phyloP scores from a whole-genome alignment of 1,140 invertebrate species.

The Neodiprion fabricii region DNA sequence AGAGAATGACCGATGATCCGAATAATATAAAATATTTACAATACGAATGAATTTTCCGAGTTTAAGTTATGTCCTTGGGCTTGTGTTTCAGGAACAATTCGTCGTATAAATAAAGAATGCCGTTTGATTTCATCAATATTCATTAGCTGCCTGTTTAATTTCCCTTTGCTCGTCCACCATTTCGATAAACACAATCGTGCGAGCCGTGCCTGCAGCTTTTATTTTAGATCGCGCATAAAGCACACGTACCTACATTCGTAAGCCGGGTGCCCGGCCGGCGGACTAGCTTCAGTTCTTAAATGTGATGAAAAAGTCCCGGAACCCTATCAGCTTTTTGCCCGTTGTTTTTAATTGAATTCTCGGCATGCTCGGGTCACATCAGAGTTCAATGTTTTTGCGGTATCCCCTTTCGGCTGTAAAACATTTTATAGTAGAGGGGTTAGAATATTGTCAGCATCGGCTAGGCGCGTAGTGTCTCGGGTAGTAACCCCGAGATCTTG shows the following conservation, averaged over 20 bases:
- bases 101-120: background rate
- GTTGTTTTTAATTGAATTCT: background rate
- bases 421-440: slow-evolving; percentile 1
- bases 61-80: too few species aligned
- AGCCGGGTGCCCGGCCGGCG: too few species aligned
- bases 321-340: background rate
- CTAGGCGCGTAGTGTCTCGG: background rate
- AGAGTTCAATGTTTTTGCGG: background rate
- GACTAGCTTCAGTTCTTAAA: too few species aligned
- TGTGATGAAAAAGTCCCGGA: too few species aligned
- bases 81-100: too few species aligned
- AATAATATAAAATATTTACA: too few species aligned
- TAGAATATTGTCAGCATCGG: background rate
- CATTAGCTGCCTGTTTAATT: background rate
- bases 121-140: background rate
- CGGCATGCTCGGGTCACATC: background rate
- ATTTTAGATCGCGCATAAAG: background rate
- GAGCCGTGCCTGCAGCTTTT: background rate
- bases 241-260: too few species aligned
- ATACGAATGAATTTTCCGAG: too few species aligned
- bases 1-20: too few species aligned
- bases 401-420: background rate
- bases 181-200: background rate
- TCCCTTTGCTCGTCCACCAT: background rate
- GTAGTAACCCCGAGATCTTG: slow-evolving; percentile 2